Evolutionary conservation across 1,140 invertebrate genomes (phyloP).

Genomic region (Drosophila parvula): DNA sequence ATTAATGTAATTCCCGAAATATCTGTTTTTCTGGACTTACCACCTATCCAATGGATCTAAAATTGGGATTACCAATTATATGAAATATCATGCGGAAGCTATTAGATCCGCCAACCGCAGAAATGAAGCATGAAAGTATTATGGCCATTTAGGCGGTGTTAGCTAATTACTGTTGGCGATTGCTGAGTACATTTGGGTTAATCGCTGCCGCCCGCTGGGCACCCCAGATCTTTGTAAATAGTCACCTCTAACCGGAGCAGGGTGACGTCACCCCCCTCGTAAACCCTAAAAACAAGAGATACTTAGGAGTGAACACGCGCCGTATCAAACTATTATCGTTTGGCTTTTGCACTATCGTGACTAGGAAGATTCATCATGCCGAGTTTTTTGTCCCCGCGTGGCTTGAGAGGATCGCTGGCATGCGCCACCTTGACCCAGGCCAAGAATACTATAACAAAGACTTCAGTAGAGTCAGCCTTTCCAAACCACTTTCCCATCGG

Average conservation of each 20-base stretch:
- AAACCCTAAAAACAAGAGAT: slow-evolving; percentile 14
- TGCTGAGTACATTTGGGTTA: slow-evolving; percentile 47
- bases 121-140: slow-evolving; percentile 77
- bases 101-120: slow-evolving; percentile 63
- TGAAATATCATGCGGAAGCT: slow-evolving; percentile 22
- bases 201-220: slow-evolving; percentile 4
- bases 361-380: background rate
- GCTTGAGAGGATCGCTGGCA: slow-evolving; percentile 20
- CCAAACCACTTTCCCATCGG: slow-evolving; percentile 32
- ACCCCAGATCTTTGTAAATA: slow-evolving; percentile 16
- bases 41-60: slow-evolving; percentile 20
- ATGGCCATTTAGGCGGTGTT: slow-evolving; percentile 23
- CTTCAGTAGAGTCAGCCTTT: slow-evolving; percentile 4
- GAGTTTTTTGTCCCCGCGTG: background rate
- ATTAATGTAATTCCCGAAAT: background rate
- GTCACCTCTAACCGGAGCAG: slow-evolving; percentile 7
- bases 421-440: slow-evolving; percentile 44
- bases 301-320: slow-evolving; percentile 19
- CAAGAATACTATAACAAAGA: slow-evolving; percentile 35
- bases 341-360: slow-evolving; percentile 12
- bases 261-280: slow-evolving; percentile 22
- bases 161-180: slow-evolving; percentile 60
- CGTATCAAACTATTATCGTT: slow-evolving; percentile 14
- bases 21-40: background rate
- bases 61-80: slow-evolving; percentile 14